These are phyloP conservation scores for Acanthis flammea DNA, from an alignment of 2,797 vertebrate species.

Conservation along the genomic window DNA sequence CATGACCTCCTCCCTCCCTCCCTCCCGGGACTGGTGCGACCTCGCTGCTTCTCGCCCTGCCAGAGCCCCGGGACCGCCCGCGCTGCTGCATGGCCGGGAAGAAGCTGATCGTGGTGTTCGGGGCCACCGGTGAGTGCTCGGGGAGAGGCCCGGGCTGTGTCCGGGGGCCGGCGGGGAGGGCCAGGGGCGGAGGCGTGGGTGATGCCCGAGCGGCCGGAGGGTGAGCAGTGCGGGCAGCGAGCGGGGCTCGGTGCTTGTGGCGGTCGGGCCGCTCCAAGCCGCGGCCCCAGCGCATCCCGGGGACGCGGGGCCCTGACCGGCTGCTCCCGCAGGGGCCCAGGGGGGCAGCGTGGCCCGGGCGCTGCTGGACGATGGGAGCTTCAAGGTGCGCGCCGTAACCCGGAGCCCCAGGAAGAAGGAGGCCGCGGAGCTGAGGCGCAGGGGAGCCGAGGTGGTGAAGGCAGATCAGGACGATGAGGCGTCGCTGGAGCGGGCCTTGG, in stretches of 20 bases:
- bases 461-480: conserved; percentile 65
- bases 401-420: conserved; percentile 40
- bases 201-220: not conserved
- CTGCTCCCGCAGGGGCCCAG: conserved; percentile 60
- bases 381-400: conserved; percentile 63
- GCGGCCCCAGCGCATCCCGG: not conserved
- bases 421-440: conserved; percentile 42
- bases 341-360: conserved; percentile 64
- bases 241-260: not conserved
- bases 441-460: conserved; percentile 67
- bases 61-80: not conserved
- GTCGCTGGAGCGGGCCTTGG: conserved; percentile 63
- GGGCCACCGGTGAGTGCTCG: not conserved
- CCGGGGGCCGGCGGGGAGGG: not conserved
- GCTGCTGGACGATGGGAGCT: conserved; percentile 67
- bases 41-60: not conserved
- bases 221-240: not conserved
- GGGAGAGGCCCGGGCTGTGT: not conserved
- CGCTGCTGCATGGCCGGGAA: not conserved
- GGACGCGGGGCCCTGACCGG: not conserved
- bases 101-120: conserved; percentile 8
- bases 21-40: too few species aligned
- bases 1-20: not conserved
- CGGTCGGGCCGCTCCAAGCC: not conserved
- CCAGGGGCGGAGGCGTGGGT: not conserved